Base-by-base conservation (phyloP, 2,113 vertebrate species). In the Bungarus multicinctus region DNA sequence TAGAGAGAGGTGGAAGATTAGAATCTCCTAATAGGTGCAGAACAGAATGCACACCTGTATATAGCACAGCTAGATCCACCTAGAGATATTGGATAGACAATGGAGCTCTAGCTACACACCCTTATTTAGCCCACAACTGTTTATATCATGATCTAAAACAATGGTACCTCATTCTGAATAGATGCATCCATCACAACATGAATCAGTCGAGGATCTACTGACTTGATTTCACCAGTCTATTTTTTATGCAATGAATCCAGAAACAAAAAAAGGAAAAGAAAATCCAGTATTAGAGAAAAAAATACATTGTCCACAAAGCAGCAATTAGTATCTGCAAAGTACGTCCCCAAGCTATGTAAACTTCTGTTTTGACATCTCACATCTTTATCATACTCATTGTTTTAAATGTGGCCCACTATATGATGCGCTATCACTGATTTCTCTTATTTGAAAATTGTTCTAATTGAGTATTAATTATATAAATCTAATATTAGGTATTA, bases 161-260 rank as follows among this genome's bases (percentile, higher is more conserved):
- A 95, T 16, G 94, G 20, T 98, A 98, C 98, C 98, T 98, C 98
- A 0, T 89, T 97, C 53, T 98, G 89, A 20, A 96, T 3, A 0
- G 97, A 89, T 89, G 93, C 97, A 94, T 98, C 98, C 96, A 97
- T 96, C 98, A 98, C 99, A 94, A 99, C 99, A 55, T 99, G 99
- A 96, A 99, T 98, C 94, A 99, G 98, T 57, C 99, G 98, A 93
- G 99, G 99, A 97, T 99, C 99, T 89, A 99, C 98, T 0, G 98
- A 98, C 96, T 98, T 99, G 91, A 98, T 98, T 95, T 99, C 98
- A 93, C 98, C 98, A 94, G 97, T 98, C 99, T 99, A 91, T 4
- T 93, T 95, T 96, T 95, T 55, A 91, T 22, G 57, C 90, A 58
- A 74, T 89, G 39, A 85, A 94, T 11, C 95, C 90, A 14, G 7